These are phyloP conservation scores for Trachelus troglodyta DNA, from an alignment of 2,888 invertebrate species.

Conservation along the genomic window DNA sequence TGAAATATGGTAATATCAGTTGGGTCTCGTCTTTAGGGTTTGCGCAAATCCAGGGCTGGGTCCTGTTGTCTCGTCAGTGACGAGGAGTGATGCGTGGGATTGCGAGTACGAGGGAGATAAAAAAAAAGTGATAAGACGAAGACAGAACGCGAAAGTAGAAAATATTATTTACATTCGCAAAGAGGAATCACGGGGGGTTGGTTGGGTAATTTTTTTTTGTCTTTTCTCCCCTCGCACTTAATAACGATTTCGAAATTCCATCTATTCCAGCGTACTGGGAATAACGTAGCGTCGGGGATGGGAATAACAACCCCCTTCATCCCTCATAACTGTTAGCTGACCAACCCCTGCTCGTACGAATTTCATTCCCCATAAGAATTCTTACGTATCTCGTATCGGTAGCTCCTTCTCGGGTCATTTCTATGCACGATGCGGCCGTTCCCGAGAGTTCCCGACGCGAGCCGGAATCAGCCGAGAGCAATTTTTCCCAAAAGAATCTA, in stretches of 20 bases:
- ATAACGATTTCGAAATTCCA: neutral
- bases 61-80: neutral
- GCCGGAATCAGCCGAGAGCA: constrained; percentile 27
- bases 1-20: neutral
- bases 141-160: neutral
- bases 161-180: neutral
- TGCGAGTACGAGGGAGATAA: neutral
- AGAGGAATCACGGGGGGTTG: neutral
- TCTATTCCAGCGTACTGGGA: neutral
- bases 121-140: neutral
- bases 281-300: neutral
- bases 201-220: neutral
- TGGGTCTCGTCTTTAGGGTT: neutral
- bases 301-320: neutral
- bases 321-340: neutral
- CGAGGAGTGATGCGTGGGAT: neutral
- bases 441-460: neutral
- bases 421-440: constrained; percentile 40
- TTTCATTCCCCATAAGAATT: constrained; percentile 55
- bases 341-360: constrained; percentile 37
- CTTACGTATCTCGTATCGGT: constrained; percentile 40
- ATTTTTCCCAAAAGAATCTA: constrained; percentile 51
- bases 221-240: neutral
- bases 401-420: constrained; percentile 31
- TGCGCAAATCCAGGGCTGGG: neutral